Evolutionary conservation across 2,113 vertebrate genomes (phyloP).

Genomic region (Chionis minor): DNA sequence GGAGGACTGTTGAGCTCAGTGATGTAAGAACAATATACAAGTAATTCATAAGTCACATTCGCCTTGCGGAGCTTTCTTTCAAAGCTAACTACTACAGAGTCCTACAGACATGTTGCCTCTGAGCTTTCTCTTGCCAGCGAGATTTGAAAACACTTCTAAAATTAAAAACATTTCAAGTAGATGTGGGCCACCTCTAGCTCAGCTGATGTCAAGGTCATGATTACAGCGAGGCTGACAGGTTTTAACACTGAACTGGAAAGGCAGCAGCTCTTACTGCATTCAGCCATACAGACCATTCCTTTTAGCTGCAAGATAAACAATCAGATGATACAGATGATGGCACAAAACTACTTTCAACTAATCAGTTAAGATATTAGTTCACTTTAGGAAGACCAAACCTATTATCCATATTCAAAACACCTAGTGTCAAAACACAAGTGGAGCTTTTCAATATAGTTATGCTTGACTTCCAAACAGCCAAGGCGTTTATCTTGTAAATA

Average conservation of each 20-base stretch:
- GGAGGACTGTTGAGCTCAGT: neutral
- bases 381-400: neutral
- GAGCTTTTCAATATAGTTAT: neutral
- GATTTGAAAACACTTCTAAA: neutral
- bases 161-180: neutral
- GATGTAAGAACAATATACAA: accelerated
- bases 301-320: neutral
- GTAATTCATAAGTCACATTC: neutral
- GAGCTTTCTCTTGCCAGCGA: neutral
- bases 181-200: neutral
- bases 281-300: neutral
- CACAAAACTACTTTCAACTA: neutral
- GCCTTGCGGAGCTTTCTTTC: neutral
- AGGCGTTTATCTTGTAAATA: neutral
- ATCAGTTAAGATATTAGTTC: neutral
- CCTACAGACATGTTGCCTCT: neutral
- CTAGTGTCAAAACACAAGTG: accelerated
- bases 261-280: neutral
- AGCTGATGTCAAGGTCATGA: neutral
- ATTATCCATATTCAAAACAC: neutral
- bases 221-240: neutral
- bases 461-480: neutral
- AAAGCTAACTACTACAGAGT: neutral
- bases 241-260: neutral
- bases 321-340: neutral